phyloP scores from a whole-genome alignment of 2,113 vertebrate genomes.

The Rhinolophus sinicus region DNA sequence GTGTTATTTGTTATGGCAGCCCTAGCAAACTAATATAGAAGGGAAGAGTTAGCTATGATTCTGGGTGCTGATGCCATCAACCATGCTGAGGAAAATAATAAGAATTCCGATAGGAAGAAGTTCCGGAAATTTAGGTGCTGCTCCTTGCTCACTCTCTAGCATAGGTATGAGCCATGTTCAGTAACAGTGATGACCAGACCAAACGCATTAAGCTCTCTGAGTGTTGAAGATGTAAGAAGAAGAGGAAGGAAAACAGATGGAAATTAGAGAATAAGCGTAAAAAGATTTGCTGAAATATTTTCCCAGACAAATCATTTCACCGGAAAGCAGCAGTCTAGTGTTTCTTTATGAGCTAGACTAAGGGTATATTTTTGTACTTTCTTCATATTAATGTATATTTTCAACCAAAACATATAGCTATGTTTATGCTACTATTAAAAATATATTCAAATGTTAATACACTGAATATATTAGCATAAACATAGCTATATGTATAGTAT shows the following conservation, averaged over 20 bases:
- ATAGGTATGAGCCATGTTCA: neutral
- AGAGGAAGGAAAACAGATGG: neutral
- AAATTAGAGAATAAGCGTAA: neutral
- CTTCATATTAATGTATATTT: slow-evolving; percentile 24
- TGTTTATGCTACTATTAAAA: slow-evolving; percentile 11
- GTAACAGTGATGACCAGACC: neutral
- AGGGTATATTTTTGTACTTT: neutral
- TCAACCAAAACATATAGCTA: neutral
- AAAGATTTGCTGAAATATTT: neutral
- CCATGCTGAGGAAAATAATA: neutral
- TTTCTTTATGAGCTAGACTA: neutral
- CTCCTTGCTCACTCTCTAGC: neutral
- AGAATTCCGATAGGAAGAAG: neutral
- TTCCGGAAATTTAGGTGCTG: neutral
- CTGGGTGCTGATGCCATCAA: neutral
- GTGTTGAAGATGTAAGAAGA: neutral
- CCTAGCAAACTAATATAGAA: neutral
- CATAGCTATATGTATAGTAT: neutral
- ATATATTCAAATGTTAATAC: slow-evolving; percentile 2
- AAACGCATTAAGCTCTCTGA: neutral
- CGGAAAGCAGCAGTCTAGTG: neutral
- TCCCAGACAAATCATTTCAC: neutral
- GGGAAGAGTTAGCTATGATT: neutral
- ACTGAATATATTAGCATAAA: too few relatives aligned
- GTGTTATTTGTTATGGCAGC: neutral